Conservation (phyloP, 2,113 vertebrate genomes). For the Ascaphus truei region DNA sequence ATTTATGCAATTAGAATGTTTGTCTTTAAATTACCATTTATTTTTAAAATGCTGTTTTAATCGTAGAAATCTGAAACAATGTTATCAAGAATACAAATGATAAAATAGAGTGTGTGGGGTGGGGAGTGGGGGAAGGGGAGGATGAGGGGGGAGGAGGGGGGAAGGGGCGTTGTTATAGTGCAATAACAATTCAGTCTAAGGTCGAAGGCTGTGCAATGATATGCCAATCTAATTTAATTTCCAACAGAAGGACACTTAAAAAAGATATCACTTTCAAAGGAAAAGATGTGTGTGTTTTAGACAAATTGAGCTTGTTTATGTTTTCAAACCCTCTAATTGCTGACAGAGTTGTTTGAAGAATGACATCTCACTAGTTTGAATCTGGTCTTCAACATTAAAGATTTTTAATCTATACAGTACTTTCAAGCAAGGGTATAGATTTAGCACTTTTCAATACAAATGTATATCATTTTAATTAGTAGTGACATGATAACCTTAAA, state of each 20-base stretch:
- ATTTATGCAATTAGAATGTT: slow-evolving; percentile 75
- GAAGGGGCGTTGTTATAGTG: too few relatives aligned
- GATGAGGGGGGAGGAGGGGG: too few relatives aligned
- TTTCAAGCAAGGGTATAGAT: too few relatives aligned
- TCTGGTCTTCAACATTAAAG: slow-evolving; percentile 51
- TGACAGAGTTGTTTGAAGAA: slow-evolving; percentile 47
- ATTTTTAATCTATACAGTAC: too few relatives aligned
- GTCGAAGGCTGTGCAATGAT: background rate
- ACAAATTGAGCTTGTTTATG: slow-evolving; percentile 53
- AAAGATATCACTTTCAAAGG: slow-evolving; percentile 45
- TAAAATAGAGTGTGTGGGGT: too few relatives aligned
- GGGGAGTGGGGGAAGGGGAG: too few relatives aligned
- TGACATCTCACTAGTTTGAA: too few relatives aligned
- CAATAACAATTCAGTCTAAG: too few relatives aligned
- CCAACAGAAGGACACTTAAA: slow-evolving; percentile 43
- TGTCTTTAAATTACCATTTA: slow-evolving; percentile 71
- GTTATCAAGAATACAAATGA: too few relatives aligned
- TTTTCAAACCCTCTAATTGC: slow-evolving; percentile 53
- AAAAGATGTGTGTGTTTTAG: slow-evolving; percentile 46
- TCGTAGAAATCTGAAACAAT: slow-evolving; percentile 63
- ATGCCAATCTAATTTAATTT: slow-evolving; percentile 30
- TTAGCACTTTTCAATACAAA: too few relatives aligned
- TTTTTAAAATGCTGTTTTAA: slow-evolving; percentile 67
- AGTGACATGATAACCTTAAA: too few relatives aligned
- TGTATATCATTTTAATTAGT: too few relatives aligned